phyloP scores from a whole-genome alignment of 1,140 invertebrate species.

The Zaprionus nigranus region DNA sequence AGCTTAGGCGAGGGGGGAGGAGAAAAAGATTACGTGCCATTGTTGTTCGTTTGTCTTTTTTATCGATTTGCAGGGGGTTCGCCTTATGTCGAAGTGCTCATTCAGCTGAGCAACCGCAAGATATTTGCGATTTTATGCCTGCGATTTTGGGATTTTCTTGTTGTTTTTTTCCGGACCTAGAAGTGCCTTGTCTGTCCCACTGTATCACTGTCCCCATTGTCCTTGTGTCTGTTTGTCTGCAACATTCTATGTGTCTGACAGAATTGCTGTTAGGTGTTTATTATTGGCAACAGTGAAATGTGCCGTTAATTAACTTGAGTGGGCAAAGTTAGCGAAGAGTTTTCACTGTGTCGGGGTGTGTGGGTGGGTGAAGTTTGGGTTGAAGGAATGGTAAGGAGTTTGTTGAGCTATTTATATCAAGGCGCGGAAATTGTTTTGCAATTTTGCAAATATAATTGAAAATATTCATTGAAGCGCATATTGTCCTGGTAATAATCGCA shows the following conservation, averaged over 20 bases:
- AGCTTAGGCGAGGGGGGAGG: neutral
- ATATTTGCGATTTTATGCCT: conserved; percentile 41
- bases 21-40: conserved; percentile 57
- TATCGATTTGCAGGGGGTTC: conserved; percentile 61
- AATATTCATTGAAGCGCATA: neutral
- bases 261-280: conserved; percentile 49
- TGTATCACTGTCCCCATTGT: neutral
- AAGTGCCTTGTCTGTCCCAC: neutral
- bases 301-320: conserved; percentile 65
- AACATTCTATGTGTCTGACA: conserved; percentile 24
- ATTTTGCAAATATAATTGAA: neutral
- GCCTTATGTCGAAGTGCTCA: neutral
- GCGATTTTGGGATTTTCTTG: conserved; percentile 25
- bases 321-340: conserved; percentile 19
- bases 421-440: conserved; percentile 3
- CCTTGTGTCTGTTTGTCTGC: neutral
- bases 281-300: conserved; percentile 54
- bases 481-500: conserved; percentile 9
- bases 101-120: conserved; percentile 7
- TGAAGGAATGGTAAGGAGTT: neutral
- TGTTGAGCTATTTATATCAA: conserved; percentile 12
- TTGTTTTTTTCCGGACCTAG: neutral
- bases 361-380: neutral
- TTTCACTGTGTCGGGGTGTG: neutral
- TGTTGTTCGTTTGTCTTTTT: conserved; percentile 32